Conservation (phyloP, 2,888 invertebrate genomes). For the Ornithoptera alexandrae region DNA sequence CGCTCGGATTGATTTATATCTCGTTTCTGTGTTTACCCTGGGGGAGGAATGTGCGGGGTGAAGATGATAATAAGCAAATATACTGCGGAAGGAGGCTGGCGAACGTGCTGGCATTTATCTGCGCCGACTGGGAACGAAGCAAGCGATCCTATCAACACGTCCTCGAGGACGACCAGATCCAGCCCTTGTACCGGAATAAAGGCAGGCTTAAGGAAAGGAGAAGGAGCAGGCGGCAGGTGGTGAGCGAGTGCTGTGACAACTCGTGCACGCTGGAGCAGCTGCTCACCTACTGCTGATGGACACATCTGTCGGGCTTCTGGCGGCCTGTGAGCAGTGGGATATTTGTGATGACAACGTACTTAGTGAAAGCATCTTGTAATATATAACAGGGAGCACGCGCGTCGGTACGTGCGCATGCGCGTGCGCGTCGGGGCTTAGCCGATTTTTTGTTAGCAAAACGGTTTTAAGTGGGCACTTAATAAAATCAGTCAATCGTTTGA, state of each 20-base stretch:
- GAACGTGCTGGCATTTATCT: background rate
- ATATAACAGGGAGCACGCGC: no score
- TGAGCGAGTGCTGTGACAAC: constrained; percentile 1
- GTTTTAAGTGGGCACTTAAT: no score
- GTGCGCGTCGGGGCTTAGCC: no score
- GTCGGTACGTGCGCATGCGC: no score
- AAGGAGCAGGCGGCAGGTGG: constrained; percentile 34
- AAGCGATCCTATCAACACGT: background rate
- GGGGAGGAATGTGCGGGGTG: background rate
- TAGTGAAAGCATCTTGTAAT: no score
- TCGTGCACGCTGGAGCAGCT: background rate
- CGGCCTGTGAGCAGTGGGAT: no score
- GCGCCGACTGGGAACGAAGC: background rate
- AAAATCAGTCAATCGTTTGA: no score
- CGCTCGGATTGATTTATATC: background rate
- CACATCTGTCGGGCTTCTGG: no score
- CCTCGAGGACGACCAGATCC: no score
- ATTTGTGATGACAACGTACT: no score
- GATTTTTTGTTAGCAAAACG: no score
- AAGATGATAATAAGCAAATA: background rate
- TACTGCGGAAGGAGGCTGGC: background rate
- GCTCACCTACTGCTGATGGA: constrained; percentile 51
- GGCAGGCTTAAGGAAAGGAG: background rate
- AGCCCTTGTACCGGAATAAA: no score
- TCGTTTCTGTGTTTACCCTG: background rate